phyloP scores from a whole-genome alignment of 2,113 vertebrate species.

The Pantherophis guttatus region DNA sequence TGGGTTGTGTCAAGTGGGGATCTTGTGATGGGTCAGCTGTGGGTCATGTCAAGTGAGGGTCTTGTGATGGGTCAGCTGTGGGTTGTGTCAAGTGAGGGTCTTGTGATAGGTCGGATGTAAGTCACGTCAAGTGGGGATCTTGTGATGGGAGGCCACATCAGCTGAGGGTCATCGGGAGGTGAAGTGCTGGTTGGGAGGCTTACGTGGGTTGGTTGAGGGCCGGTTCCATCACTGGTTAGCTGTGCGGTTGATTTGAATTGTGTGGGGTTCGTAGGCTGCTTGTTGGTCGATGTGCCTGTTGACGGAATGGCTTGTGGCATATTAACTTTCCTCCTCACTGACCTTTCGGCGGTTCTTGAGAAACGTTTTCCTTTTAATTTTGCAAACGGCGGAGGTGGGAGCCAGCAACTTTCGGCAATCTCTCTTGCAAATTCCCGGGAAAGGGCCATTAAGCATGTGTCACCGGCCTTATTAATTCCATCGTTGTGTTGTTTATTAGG shows the following conservation, averaged over 20 bases:
- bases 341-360: conserved; percentile 48
- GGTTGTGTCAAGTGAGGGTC: too few relatives aligned
- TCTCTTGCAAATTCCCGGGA: conserved; percentile 59
- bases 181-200: background rate
- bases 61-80: too few relatives aligned
- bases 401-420: conserved; percentile 54
- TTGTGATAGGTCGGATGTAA: too few relatives aligned
- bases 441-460: conserved; percentile 66
- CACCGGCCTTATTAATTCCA: conserved; percentile 66
- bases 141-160: background rate
- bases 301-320: background rate
- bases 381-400: conserved; percentile 18
- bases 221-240: background rate
- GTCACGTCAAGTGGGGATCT: too few relatives aligned
- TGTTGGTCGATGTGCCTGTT: background rate
- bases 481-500: conserved; percentile 66
- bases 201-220: background rate
- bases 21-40: too few relatives aligned
- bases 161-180: background rate
- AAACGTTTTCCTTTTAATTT: conserved; percentile 45
- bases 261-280: background rate
- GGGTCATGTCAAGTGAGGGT: too few relatives aligned
- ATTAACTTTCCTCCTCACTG: conserved; percentile 41
- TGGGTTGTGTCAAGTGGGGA: too few relatives aligned
- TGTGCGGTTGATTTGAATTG: background rate